Evolutionary conservation across 2,797 vertebrate species (phyloP).

Genomic region (Schizopygopsis malacanthus): DNA sequence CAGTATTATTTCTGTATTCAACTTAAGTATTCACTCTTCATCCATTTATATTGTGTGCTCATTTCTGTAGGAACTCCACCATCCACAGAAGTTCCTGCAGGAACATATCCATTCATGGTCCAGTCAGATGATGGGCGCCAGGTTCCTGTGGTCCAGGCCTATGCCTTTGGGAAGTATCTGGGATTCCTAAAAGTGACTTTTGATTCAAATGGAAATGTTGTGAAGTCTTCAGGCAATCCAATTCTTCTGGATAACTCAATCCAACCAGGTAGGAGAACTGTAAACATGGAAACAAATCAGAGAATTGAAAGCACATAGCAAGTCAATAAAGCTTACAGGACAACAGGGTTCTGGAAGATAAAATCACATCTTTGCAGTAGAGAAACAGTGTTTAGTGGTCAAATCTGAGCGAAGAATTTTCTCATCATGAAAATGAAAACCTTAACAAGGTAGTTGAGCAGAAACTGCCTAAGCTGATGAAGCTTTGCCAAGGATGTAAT

Average conservation of each 20-base stretch:
- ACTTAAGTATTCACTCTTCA: background rate
- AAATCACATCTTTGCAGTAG: background rate
- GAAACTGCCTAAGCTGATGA: background rate
- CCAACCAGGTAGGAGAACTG: slow-evolving; percentile 78
- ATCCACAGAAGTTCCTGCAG: slow-evolving; percentile 82
- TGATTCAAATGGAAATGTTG: slow-evolving; percentile 81
- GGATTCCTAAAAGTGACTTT: slow-evolving; percentile 88
- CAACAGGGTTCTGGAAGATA: background rate
- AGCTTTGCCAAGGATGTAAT: background rate
- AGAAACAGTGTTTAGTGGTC: background rate
- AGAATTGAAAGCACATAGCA: background rate
- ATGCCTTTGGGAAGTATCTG: slow-evolving; percentile 94
- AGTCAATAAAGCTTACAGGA: background rate
- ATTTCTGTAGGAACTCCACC: slow-evolving; percentile 80
- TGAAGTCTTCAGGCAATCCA: slow-evolving; percentile 84
- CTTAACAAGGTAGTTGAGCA: background rate
- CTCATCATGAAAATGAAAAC: background rate
- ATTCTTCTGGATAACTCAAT: slow-evolving; percentile 85
- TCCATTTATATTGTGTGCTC: background rate
- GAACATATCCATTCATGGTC: slow-evolving; percentile 86
- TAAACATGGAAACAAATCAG: background rate
- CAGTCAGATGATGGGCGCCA: slow-evolving; percentile 76
- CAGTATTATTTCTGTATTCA: background rate
- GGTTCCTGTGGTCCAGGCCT: slow-evolving; percentile 95
- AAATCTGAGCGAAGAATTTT: background rate